A percentile compares a stretch with the other conserved stretches of the same genome.
phyloP scores from a whole-genome alignment of 2,797 vertebrate genomes.

The Chloroceryle inda region DNA sequence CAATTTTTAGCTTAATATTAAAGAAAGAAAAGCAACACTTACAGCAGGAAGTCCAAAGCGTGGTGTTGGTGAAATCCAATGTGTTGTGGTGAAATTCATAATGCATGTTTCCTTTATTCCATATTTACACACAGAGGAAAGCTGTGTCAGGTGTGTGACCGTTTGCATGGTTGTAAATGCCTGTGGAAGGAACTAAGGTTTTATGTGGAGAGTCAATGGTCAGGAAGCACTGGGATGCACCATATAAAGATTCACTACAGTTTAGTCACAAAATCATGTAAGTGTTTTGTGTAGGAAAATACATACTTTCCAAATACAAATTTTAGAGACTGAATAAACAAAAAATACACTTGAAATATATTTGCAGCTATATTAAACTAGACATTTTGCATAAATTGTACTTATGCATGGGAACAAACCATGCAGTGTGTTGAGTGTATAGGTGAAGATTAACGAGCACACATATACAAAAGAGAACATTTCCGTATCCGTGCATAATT shows the following conservation, averaged over 20 bases:
- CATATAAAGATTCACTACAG: too few relatives aligned
- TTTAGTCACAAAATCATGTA: too few relatives aligned
- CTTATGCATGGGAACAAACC: neutral
- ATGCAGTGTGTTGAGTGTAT: neutral
- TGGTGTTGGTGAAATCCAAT: neutral
- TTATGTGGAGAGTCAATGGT: accelerated
- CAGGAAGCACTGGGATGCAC: too few relatives aligned
- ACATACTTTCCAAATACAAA: neutral
- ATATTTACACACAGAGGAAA: neutral
- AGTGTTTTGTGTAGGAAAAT: neutral
- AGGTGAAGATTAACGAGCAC: neutral
- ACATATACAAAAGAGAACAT: neutral
- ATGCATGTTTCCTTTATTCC: neutral
- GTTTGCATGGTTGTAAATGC: accelerated
- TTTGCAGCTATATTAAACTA: neutral
- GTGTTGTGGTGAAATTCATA: neutral
- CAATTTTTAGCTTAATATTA: neutral
- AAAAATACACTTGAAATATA: neutral
- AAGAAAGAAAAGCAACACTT: neutral
- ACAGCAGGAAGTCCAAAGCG: neutral
- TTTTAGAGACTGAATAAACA: neutral
- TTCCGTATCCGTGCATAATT: neutral
- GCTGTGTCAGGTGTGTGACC: neutral
- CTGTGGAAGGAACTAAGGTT: neutral
- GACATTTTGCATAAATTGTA: neutral